Percentiles rank a stretch among this genome's conserved stretches.
phyloP scores from a whole-genome alignment of 2,888 invertebrate genomes.

The Hypena proboscidalis region DNA sequence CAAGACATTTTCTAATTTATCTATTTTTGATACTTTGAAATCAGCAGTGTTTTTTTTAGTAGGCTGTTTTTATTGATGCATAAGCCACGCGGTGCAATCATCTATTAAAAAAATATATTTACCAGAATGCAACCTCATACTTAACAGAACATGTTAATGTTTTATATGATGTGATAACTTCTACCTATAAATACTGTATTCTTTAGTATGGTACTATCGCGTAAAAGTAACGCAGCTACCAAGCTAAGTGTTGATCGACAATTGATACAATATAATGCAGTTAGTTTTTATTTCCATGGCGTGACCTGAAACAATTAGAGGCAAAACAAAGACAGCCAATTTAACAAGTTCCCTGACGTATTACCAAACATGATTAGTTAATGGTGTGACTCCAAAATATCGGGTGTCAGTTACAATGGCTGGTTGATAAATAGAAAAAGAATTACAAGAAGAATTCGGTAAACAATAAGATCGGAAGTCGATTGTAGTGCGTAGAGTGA shows the following conservation, averaged over 20 bases:
- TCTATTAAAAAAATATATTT: too few relatives aligned
- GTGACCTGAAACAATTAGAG: conserved; percentile 7
- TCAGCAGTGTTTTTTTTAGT: too few relatives aligned
- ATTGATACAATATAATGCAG: conserved; percentile 2
- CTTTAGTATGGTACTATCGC: not conserved
- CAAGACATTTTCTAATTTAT: too few relatives aligned
- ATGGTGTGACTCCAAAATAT: conserved; percentile 10
- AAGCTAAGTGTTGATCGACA: not conserved
- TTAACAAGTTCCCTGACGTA: conserved; percentile 4
- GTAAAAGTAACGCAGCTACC: not conserved
- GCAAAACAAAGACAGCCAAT: conserved; percentile 8
- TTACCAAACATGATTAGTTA: conserved; percentile 6
- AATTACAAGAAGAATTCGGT: not conserved
- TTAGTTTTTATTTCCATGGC: conserved; percentile 1
- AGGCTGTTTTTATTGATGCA: too few relatives aligned
- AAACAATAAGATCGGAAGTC: conserved; percentile 9
- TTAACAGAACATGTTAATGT: too few relatives aligned
- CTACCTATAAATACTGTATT: conserved; percentile 7
- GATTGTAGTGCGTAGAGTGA: conserved; percentile 6
- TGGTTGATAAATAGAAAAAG: not conserved
- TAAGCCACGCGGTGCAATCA: too few relatives aligned
- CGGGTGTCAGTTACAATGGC: conserved; percentile 6
- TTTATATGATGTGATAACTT: conserved; percentile 3
- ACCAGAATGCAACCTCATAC: too few relatives aligned
- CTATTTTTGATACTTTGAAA: too few relatives aligned